Base-by-base conservation (phyloP, 1,140 invertebrate genomes). In the Rhagoletis zephyria region DNA sequence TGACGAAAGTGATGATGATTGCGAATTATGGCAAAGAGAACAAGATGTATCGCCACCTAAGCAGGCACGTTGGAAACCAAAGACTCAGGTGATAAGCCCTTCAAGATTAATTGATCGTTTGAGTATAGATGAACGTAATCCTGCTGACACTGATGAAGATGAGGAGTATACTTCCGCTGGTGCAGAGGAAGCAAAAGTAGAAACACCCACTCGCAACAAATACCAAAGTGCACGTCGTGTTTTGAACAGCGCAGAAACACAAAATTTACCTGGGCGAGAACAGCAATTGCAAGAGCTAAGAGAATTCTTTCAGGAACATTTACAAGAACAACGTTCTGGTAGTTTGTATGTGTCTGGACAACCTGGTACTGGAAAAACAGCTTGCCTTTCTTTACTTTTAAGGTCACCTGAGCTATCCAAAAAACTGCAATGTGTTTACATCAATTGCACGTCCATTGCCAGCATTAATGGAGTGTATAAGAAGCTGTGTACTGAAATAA, bases 291-390 rank as follows among this genome's bases (percentile, higher is more conserved):
- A 94, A 1, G 94, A 95, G 88, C 93, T 99, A 5, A 93, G 94
- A 16, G 91, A 94, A 0, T 98, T 97, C 93, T 94, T 99, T 30
- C 92, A 91, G 42, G 91, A 94, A 14, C 95, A 96, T 91, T 90
- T 98, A 30, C 90, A 95, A 0, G 94, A 94, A 0, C 93, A 95
- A 89, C 94, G 94, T 63, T 96, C 97, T 0, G 96, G 96, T 12
- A 97, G 97, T 56, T 91, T 99, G 14, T 99, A 99, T 92, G 95
- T 99, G 56, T 98, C 98, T 85, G 98, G 98, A 10, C 97, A 97
- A 51, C 98, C 92, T 4, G 98, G 98, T 14, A 99, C 98, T 19
- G 98, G 98, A 2, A 99, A 99, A 95, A 99, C 98, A 0, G 97
- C 97, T 1, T 96, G 96, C 89, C 93, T 99, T 19, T 95, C 95